Evolutionary conservation across 2,888 invertebrate genomes (phyloP).

Genomic region (Lithophane leautieri): DNA sequence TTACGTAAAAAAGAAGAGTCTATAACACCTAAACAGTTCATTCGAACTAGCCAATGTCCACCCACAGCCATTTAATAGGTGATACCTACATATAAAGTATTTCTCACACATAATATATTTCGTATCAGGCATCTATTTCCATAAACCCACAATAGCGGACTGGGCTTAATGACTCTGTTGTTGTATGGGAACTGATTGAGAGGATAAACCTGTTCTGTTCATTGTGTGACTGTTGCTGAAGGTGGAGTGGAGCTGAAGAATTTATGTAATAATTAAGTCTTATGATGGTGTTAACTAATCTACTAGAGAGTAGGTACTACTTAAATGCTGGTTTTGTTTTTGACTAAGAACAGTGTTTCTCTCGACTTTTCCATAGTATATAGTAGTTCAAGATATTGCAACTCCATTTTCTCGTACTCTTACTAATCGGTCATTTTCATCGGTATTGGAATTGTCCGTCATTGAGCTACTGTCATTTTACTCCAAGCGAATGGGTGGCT

Average conservation of each 20-base stretch:
- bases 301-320: neutral
- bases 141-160: constrained; percentile 51
- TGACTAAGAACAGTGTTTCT: too few species aligned
- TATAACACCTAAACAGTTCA: neutral
- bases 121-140: constrained; percentile 57
- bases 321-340: neutral
- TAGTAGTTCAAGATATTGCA: neutral
- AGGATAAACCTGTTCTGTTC: constrained; percentile 42
- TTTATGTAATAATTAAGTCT: constrained; percentile 44
- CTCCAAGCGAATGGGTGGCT: too few species aligned
- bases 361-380: neutral
- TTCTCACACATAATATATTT: constrained; percentile 56
- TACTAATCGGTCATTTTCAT: neutral
- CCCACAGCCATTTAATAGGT: neutral
- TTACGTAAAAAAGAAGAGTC: neutral
- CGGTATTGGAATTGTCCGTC: neutral
- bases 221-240: constrained; percentile 52
- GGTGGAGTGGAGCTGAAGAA: constrained; percentile 31
- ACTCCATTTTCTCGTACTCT: neutral
- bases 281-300: neutral
- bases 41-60: neutral
- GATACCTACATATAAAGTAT: constrained; percentile 5
- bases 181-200: constrained; percentile 62
- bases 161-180: constrained; percentile 59
- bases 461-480: too few species aligned